A percentile compares a stretch with the other conserved stretches of the same genome.
Evolutionary conservation across 1,140 invertebrate genomes (phyloP).

Genomic region (Triops cancriformis): DNA sequence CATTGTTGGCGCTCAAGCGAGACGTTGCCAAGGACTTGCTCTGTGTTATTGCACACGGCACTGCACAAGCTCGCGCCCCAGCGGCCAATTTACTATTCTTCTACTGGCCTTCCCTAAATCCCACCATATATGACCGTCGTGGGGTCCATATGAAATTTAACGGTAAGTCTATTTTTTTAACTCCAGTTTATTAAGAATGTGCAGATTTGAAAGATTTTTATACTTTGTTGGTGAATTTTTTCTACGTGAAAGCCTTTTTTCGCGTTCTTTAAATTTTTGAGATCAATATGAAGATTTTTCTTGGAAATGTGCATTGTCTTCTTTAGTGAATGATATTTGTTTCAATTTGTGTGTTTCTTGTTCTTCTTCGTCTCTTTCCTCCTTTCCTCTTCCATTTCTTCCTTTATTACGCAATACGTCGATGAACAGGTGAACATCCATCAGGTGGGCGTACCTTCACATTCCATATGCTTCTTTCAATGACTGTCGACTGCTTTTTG

Average conservation of each 20-base stretch:
- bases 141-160: constrained; percentile 80
- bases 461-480: background rate
- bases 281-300: background rate
- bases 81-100: constrained; percentile 95
- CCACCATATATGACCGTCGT: constrained; percentile 81
- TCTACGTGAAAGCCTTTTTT: background rate
- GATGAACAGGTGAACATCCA: background rate
- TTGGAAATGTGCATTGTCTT: background rate
- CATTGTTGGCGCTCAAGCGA: constrained; percentile 83
- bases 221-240: background rate
- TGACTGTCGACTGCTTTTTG: constrained; percentile 8
- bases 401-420: background rate
- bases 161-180: constrained; percentile 45
- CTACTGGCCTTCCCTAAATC: constrained; percentile 98
- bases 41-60: constrained; percentile 94
- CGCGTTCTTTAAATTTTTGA: background rate
- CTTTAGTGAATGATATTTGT: background rate
- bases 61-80: constrained; percentile 75
- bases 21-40: constrained; percentile 86
- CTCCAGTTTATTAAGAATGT: too few relatives aligned
- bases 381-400: background rate
- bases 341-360: constrained; percentile 7
- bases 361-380: constrained; percentile 14
- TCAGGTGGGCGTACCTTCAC: constrained; percentile 12
- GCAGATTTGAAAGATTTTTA: too few relatives aligned